Evolutionary conservation across 2,113 vertebrate species (phyloP).

Genomic region (Bos indicus): DNA sequence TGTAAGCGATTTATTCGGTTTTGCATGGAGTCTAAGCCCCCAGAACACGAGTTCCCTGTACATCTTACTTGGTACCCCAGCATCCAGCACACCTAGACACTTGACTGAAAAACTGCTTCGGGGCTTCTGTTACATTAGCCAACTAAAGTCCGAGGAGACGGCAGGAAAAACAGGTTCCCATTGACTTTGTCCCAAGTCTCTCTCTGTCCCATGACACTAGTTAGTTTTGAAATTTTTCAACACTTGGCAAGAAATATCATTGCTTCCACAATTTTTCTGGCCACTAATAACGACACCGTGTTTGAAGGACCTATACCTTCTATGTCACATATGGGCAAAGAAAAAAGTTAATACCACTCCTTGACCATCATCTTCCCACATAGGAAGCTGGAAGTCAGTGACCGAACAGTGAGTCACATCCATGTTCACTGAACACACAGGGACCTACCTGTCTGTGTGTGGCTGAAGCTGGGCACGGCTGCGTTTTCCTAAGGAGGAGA

Average conservation of each 20-base stretch:
- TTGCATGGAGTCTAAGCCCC: background rate
- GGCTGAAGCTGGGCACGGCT: background rate
- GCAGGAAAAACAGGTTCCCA: background rate
- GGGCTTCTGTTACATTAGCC: background rate
- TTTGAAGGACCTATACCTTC: background rate
- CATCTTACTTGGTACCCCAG: background rate
- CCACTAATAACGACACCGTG: background rate
- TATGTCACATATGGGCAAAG: background rate
- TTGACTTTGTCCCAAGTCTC: no score
- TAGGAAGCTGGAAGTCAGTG: background rate
- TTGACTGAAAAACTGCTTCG: background rate
- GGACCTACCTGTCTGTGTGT: accelerated
- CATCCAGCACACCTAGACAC: background rate
- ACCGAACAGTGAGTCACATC: background rate
- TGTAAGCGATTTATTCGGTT: background rate
- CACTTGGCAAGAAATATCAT: background rate
- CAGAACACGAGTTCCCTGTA: accelerated
- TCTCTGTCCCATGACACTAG: background rate
- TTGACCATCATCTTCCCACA: background rate
- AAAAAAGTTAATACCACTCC: background rate
- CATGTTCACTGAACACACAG: background rate
- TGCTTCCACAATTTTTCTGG: background rate
- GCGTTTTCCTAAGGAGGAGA: background rate
- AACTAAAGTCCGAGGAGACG: accelerated
- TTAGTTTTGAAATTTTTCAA: background rate